These are phyloP conservation scores for Psococerastis gibbosa DNA, from an alignment of 2,888 invertebrate species.

Conservation along the genomic window DNA sequence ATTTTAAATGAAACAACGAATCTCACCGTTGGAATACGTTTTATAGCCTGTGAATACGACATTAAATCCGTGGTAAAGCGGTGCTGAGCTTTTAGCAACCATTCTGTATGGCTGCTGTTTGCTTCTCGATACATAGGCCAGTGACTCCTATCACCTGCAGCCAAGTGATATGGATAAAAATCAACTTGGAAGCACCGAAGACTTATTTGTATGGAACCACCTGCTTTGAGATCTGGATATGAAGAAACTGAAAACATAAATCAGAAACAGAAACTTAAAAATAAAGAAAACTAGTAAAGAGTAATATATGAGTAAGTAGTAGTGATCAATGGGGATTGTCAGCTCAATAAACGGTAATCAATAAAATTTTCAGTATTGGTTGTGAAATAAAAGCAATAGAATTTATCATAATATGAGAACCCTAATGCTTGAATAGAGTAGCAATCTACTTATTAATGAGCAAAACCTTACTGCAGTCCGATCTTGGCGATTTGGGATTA, in stretches of 20 bases:
- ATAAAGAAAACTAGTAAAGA: slow-evolving; percentile 8
- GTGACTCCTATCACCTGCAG: slow-evolving; percentile 67
- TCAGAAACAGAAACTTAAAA: slow-evolving; percentile 15
- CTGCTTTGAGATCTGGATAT: slow-evolving; percentile 66
- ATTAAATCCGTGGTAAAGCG: slow-evolving; percentile 51
- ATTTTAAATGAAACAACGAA: no score
- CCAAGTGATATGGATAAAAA: slow-evolving; percentile 91
- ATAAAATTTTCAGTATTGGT: no score
- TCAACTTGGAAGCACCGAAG: slow-evolving; percentile 76
- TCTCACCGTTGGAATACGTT: no score
- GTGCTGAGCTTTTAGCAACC: slow-evolving; percentile 70
- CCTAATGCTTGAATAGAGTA: no score
- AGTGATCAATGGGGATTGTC: no score
- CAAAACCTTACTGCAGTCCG: no score
- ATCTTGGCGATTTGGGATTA: no score
- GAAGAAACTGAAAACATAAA: slow-evolving; percentile 62
- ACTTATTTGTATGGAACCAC: slow-evolving; percentile 85
- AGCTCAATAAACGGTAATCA: no score
- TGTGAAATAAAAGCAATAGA: no score
- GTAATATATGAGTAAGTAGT: no score
- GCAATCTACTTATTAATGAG: no score
- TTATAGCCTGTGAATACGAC: neutral
- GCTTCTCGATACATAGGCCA: slow-evolving; percentile 69
- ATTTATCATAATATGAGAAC: no score
- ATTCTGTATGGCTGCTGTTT: slow-evolving; percentile 58